A percentile compares a stretch with the other conserved stretches of the same genome.
Conservation (phyloP, 2,113 vertebrate species). For the Phalacrocorax carbo region DNA sequence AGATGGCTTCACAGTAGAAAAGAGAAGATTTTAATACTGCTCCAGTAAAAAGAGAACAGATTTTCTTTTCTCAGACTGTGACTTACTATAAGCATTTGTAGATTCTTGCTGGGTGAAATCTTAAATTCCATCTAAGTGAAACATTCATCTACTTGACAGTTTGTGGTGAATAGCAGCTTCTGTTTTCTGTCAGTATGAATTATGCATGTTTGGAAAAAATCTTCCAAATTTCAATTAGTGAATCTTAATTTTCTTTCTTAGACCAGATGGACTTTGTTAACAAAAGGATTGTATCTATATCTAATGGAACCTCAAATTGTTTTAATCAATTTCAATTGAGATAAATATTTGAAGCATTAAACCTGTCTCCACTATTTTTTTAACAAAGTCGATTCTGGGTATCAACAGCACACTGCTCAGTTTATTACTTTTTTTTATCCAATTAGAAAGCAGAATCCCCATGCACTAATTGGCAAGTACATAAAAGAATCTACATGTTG, state of each 20-base stretch:
- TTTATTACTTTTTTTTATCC: slow-evolving; percentile 69
- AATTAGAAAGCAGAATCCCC: slow-evolving; percentile 69
- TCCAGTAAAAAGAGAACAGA: slow-evolving; percentile 20
- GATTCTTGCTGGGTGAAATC: slow-evolving; percentile 68
- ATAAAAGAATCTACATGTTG: slow-evolving; percentile 68
- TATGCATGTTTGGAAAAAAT: slow-evolving; percentile 74
- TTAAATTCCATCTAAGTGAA: slow-evolving; percentile 75
- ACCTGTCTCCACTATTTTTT: slow-evolving; percentile 56
- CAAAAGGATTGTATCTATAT: slow-evolving; percentile 61
- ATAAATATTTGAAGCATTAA: slow-evolving; percentile 73
- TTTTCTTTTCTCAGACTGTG: slow-evolving; percentile 55
- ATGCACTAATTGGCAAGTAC: slow-evolving; percentile 61
- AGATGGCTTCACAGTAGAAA: slow-evolving; percentile 12
- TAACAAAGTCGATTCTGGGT: slow-evolving; percentile 55
- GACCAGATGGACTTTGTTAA: slow-evolving; percentile 72
- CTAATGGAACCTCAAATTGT: slow-evolving; percentile 68
- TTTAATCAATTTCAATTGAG: slow-evolving; percentile 72
- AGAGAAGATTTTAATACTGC: slow-evolving; percentile 10
- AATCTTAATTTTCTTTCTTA: slow-evolving; percentile 71
- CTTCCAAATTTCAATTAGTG: slow-evolving; percentile 72
- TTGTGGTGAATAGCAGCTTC: slow-evolving; percentile 74
- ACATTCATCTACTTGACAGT: slow-evolving; percentile 74
- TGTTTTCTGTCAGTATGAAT: slow-evolving; percentile 77
- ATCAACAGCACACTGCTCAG: slow-evolving; percentile 61
- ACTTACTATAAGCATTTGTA: slow-evolving; percentile 55